Percentiles rank a stretch among this genome's conserved stretches.
These are phyloP conservation scores for Smittia aterrima DNA, from an alignment of 2,888 invertebrate genomes.

Conservation along the genomic window DNA sequence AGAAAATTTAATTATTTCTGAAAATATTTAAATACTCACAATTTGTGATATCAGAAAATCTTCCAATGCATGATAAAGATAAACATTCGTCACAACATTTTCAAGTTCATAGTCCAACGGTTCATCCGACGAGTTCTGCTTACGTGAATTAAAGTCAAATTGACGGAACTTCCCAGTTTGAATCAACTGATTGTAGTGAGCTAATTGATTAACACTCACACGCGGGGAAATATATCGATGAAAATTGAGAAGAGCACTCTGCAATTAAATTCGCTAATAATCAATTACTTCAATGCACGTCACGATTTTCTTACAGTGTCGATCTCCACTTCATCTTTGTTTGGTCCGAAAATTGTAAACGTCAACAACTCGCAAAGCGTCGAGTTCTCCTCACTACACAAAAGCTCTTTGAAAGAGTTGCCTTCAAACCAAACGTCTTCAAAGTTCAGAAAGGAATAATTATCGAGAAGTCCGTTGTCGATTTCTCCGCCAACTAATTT, in stretches of 20 bases:
- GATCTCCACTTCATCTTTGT: neutral
- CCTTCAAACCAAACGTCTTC: too few relatives aligned
- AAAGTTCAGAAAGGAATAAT: too few relatives aligned
- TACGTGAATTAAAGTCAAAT: constrained; percentile 13
- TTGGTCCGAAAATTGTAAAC: neutral
- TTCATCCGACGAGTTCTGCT: too few relatives aligned
- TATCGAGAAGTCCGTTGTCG: neutral
- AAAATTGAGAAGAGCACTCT: neutral
- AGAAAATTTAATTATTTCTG: neutral
- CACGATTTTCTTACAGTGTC: too few relatives aligned
- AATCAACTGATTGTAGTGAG: neutral
- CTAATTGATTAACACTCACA: neutral
- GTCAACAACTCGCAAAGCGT: neutral
- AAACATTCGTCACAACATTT: neutral
- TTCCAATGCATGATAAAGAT: constrained; percentile 1
- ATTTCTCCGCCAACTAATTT: too few relatives aligned
- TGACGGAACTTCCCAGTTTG: constrained; percentile 1
- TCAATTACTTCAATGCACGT: too few relatives aligned
- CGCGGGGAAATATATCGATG: neutral
- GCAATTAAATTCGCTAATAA: too few relatives aligned
- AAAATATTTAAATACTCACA: neutral
- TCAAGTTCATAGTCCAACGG: constrained; percentile 16
- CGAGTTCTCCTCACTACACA: neutral
- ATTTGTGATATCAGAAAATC: neutral
- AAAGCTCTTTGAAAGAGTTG: too few relatives aligned